Conservation (phyloP, 2,888 invertebrate species). For the Trachelus iudaicus region DNA sequence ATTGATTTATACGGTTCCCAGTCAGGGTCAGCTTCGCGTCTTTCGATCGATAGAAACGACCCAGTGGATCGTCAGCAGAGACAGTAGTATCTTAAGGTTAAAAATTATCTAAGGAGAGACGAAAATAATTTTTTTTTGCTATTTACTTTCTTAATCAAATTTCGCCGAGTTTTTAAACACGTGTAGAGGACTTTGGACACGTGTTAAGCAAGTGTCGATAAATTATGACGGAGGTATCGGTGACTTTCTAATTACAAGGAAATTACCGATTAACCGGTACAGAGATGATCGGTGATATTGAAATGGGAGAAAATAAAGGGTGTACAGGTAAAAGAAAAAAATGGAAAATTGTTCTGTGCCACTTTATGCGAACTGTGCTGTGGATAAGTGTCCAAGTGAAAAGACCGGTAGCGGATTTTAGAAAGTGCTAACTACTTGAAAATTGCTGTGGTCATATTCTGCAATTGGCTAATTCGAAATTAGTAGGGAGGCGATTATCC, state of each 20-base stretch:
- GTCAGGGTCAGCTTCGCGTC: not conserved
- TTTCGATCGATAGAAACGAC: not conserved
- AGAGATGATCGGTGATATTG: not conserved
- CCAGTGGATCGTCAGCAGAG: not conserved
- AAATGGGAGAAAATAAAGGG: not conserved
- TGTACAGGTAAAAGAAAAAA: not conserved
- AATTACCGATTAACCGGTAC: not conserved
- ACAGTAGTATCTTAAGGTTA: not conserved
- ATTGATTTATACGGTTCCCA: conserved; percentile 1
- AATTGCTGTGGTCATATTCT: not conserved
- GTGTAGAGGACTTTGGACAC: not conserved
- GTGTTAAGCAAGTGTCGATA: not conserved
- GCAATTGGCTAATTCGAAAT: not conserved
- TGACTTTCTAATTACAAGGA: not conserved
- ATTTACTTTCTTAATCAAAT: not conserved
- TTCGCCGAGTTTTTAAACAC: not conserved
- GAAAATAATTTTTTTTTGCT: not conserved
- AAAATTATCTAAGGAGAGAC: not conserved
- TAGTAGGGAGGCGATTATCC: not conserved
- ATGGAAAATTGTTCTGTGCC: not conserved
- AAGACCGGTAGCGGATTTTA: not conserved
- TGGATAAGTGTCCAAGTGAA: too few relatives aligned
- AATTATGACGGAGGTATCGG: not conserved
- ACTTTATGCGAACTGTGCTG: not conserved
- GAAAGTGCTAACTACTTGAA: not conserved